A percentile compares a stretch with the other conserved stretches of the same genome.
These are phyloP conservation scores for Pogoniulus pusillus DNA, from an alignment of 2,797 vertebrate genomes.

Conservation along the genomic window DNA sequence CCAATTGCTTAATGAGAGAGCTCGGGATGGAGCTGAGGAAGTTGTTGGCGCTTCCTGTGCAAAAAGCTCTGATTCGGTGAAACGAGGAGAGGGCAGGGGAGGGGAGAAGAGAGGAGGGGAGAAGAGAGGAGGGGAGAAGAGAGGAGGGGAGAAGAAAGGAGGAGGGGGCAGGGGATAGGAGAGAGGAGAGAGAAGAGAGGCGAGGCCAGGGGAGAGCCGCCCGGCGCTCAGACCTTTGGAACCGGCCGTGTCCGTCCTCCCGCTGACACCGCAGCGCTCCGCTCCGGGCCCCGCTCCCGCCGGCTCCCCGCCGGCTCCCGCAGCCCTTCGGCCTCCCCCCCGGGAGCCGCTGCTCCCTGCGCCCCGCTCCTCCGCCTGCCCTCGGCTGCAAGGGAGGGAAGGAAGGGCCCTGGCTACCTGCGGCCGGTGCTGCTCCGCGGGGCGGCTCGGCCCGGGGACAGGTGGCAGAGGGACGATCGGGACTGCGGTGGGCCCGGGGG, in stretches of 20 bases:
- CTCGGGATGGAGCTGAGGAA: background rate
- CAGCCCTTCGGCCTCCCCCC: background rate
- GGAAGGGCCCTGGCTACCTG: background rate
- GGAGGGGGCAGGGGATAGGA: too few relatives aligned
- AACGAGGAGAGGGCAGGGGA: background rate
- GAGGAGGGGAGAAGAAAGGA: too few relatives aligned
- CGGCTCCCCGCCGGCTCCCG: background rate
- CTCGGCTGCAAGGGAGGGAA: background rate
- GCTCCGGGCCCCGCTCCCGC: too few relatives aligned
- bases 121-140: too few relatives aligned
- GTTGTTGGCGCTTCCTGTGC: rapidly evolving
- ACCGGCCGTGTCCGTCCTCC: background rate
- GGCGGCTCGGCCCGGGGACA: too few relatives aligned
- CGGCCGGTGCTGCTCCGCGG: background rate
- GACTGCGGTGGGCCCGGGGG: background rate
- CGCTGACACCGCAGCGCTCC: background rate
- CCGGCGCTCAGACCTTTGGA: background rate
- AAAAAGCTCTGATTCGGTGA: background rate
- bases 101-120: too few relatives aligned
- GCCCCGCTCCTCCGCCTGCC: background rate
- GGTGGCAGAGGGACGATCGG: background rate
- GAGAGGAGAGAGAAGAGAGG: too few relatives aligned
- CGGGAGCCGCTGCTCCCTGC: background rate
- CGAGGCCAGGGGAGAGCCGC: too few relatives aligned
- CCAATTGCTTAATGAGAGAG: background rate